Evolutionary conservation across 92 coral and sea anemone genomes (phyloP).

Genomic region (Umimayanthus kanabou): DNA sequence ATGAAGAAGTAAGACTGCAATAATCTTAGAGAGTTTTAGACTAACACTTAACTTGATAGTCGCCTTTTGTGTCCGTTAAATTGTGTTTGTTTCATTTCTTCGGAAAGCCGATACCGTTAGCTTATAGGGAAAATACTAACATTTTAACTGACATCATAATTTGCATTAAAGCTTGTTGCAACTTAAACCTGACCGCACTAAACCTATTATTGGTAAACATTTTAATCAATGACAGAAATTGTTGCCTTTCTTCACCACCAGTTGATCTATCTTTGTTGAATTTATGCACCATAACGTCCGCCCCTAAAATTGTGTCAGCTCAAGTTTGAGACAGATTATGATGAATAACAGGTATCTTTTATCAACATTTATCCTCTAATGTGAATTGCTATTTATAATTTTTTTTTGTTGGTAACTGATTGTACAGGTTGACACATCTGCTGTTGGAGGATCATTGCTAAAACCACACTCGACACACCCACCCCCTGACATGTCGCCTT

Average conservation of each 20-base stretch:
- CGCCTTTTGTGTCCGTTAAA: neutral
- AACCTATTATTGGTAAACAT: no score
- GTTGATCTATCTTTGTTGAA: no score
- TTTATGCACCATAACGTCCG: no score
- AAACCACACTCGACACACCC: conserved; percentile 87
- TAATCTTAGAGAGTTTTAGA: neutral
- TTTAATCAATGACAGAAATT: no score
- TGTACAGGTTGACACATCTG: conserved; percentile 72
- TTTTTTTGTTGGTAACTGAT: neutral
- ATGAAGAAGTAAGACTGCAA: conserved; percentile 67
- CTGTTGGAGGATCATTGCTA: conserved; percentile 71
- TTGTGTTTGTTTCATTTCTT: neutral
- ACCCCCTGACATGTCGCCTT: conserved; percentile 99
- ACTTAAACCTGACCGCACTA: no score
- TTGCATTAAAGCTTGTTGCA: neutral
- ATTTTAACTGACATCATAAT: no score
- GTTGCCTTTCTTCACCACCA: no score
- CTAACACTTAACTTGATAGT: neutral
- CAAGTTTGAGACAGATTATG: no score
- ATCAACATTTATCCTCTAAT: neutral
- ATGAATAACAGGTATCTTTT: neutral
- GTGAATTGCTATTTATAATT: neutral
- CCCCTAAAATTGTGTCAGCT: no score
- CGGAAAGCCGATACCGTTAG: neutral
- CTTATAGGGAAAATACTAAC: neutral